Evolutionary conservation across 2,888 invertebrate genomes (phyloP).

Genomic region (Dioctria linearis): DNA sequence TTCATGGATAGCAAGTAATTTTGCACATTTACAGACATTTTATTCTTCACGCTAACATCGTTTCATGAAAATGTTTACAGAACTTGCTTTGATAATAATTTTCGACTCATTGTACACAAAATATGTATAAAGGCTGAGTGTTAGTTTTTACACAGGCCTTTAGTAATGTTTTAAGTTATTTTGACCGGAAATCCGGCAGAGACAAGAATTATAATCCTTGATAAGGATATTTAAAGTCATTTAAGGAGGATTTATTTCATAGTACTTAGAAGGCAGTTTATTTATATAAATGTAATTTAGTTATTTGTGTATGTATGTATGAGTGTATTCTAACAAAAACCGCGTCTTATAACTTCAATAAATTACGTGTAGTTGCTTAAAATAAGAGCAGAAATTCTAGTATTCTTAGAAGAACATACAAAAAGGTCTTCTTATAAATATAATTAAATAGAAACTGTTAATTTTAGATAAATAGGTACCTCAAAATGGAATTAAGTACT

Average conservation of each 20-base stretch:
- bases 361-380: not conserved
- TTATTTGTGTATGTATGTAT: too few species aligned
- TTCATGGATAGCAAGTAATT: conserved; percentile 4
- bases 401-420: too few species aligned
- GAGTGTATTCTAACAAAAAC: not conserved
- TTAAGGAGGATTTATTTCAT: not conserved
- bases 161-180: not conserved
- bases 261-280: not conserved
- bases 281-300: not conserved
- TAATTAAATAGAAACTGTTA: too few species aligned
- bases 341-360: not conserved
- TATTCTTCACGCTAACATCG: not conserved
- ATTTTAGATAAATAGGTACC: too few species aligned
- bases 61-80: conserved; percentile 14
- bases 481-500: too few species aligned
- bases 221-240: not conserved
- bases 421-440: too few species aligned
- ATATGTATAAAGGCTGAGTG: not conserved
- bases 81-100: too few species aligned
- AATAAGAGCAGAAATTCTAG: not conserved
- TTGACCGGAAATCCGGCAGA: conserved; percentile 8
- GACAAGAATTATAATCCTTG: not conserved
- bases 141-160: too few species aligned
- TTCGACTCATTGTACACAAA: not conserved
- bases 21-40: conserved; percentile 14